Evolutionary conservation across 2,888 invertebrate genomes (phyloP).

Genomic region (Liopterus haemorrhoidalis): DNA sequence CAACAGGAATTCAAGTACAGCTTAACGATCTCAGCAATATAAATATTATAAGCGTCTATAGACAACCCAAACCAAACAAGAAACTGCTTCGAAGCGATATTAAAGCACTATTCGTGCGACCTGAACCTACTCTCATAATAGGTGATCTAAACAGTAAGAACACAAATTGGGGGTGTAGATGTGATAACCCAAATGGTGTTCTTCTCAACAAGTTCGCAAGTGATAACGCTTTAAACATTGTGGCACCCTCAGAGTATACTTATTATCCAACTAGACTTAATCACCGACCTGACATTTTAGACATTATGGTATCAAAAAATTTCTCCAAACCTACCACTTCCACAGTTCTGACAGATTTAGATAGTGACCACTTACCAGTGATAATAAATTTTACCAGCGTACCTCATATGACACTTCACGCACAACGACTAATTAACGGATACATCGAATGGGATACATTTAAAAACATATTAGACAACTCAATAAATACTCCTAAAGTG

Average conservation of each 20-base stretch:
- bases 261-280: conserved; percentile 16
- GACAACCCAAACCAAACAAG: too few relatives aligned
- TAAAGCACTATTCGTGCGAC: too few relatives aligned
- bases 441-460: too few relatives aligned
- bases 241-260: conserved; percentile 18
- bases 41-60: too few relatives aligned
- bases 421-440: too few relatives aligned
- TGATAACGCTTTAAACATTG: conserved; percentile 15
- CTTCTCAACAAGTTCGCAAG: conserved; percentile 12
- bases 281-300: conserved; percentile 19
- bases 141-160: conserved; percentile 22
- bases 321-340: conserved; percentile 15
- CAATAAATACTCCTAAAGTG: too few relatives aligned
- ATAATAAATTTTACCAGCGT: conserved; percentile 10
- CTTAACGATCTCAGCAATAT: too few relatives aligned
- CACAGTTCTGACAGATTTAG: conserved; percentile 18
- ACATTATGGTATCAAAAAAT: conserved; percentile 20
- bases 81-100: too few relatives aligned
- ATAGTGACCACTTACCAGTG: conserved; percentile 16
- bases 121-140: conserved; percentile 13
- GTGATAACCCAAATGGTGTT: conserved; percentile 17
- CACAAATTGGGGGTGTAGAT: conserved; percentile 17
- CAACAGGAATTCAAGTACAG: too few relatives aligned
- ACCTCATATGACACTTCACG: too few relatives aligned
- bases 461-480: too few relatives aligned